Conservation (phyloP, 2,113 vertebrate species). For the Petrocephalus microphthalmus region DNA sequence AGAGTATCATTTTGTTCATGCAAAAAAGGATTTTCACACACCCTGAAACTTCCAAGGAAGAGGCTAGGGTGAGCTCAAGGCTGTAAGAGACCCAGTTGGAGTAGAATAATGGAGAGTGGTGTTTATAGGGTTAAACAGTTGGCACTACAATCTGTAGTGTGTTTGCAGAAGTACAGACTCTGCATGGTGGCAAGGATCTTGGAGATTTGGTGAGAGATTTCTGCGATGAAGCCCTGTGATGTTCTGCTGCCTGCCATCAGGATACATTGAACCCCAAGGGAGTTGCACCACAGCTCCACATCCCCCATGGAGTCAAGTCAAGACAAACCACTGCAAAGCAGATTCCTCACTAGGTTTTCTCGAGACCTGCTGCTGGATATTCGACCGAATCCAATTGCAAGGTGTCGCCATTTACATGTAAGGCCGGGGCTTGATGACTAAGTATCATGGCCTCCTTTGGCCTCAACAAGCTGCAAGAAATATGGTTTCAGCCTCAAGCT, state of each 20-base stretch:
- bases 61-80: background rate
- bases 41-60: background rate
- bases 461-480: background rate
- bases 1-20: background rate
- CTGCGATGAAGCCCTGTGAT: background rate
- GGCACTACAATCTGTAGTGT: background rate
- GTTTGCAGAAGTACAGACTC: background rate
- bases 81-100: background rate
- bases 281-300: background rate
- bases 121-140: background rate
- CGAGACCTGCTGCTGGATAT: too few relatives aligned
- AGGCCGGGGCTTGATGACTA: background rate
- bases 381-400: background rate
- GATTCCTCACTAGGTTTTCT: background rate
- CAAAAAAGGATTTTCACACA: background rate
- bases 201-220: background rate
- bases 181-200: background rate
- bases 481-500: background rate
- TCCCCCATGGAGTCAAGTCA: background rate
- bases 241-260: background rate
- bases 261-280: background rate
- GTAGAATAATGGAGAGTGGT: background rate
- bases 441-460: background rate
- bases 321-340: background rate
- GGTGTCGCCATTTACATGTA: background rate